A percentile compares a stretch with the other conserved stretches of the same genome.
phyloP scores from a whole-genome alignment of 2,888 invertebrate species.

The Epiperipatus broadwayi region DNA sequence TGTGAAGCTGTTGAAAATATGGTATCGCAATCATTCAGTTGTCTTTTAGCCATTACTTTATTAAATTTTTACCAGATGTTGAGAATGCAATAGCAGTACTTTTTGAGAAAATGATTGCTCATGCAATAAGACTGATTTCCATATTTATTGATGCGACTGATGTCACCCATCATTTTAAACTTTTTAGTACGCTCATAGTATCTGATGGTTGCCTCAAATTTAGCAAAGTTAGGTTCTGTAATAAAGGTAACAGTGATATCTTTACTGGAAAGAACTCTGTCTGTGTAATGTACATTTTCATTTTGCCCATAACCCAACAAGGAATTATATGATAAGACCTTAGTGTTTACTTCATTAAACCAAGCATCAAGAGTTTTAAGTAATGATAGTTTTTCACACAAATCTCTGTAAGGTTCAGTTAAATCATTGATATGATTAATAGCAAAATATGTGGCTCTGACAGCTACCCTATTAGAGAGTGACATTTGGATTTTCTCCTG shows the following conservation, averaged over 20 bases:
- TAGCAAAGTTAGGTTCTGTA: constrained; percentile 51
- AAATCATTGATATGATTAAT: constrained; percentile 27
- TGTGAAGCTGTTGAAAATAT: no score
- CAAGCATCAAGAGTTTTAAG: no score
- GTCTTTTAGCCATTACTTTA: no score
- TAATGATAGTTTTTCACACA: constrained; percentile 42
- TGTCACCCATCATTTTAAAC: constrained; percentile 45
- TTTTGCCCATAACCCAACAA: no score
- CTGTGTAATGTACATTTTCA: constrained; percentile 53
- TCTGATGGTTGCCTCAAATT: constrained; percentile 61
- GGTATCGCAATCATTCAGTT: no score
- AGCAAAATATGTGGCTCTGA: constrained; percentile 34
- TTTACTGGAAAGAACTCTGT: constrained; percentile 45
- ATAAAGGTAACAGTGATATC: no score
- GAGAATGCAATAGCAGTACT: constrained; percentile 69
- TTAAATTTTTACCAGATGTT: no score
- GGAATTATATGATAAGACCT: no score
- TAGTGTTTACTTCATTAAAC: no score
- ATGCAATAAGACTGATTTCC: constrained; percentile 62
- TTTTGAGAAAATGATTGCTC: constrained; percentile 50
- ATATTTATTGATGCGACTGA: constrained; percentile 63
- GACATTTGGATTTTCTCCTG: constrained; percentile 54
- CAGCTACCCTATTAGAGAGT: constrained; percentile 32
- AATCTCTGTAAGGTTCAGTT: constrained; percentile 37
- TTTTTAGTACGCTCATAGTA: constrained; percentile 38